Evolutionary conservation across 2,797 vertebrate species (phyloP), one percentile per base, ranked within the genome.

Genomic region (Sphaeramia orbicularis): DNA sequence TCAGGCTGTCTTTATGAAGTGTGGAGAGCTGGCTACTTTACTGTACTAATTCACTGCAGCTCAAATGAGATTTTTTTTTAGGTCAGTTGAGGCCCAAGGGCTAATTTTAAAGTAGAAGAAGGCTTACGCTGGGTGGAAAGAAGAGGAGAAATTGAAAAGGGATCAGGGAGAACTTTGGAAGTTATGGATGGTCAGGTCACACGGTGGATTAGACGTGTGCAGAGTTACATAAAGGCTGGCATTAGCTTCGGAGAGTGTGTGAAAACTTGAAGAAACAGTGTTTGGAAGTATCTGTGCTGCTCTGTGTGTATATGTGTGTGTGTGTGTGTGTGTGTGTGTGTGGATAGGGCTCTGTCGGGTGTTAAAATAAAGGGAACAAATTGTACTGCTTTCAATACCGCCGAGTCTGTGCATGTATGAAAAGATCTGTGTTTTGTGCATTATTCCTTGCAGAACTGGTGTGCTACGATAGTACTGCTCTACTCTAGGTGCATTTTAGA

Each of bases 291-390:
- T 53, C 4, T 47, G 43, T 30, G 19, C n/a, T 24, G 10, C 21
- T 50, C 45, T 40, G 21, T 57, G 32, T 62, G 42, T 16, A n/a
- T n/a, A n/a, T n/a, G n/a, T n/a, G n/a, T n/a, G n/a, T n/a, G n/a
- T n/a, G n/a, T n/a, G n/a, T n/a, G n/a, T n/a, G n/a, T n/a, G n/a
- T n/a, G n/a, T 40, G 21, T 57, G 32, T 62, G 30, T 58, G 19
- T 43, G 13, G 4, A 32, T 35, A 27, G 50, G 12, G 30, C 15
- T 55, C 30, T 11, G 24, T 56, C 10, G 21, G 35, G 45, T 75
- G 81, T 74, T 61, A 19, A 24, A 61, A 75, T 63, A 68, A 78
- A 18, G 30, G 83, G 82, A 83, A 80, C 71, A 80, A 83, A 76
- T 71, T 80, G 78, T 84, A 14, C 69, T 61, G 48, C 49, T 81